A percentile compares a stretch with the other conserved stretches of the same genome.
Conservation (phyloP, 2,888 invertebrate species). For the Xestobium rufovillosum region DNA sequence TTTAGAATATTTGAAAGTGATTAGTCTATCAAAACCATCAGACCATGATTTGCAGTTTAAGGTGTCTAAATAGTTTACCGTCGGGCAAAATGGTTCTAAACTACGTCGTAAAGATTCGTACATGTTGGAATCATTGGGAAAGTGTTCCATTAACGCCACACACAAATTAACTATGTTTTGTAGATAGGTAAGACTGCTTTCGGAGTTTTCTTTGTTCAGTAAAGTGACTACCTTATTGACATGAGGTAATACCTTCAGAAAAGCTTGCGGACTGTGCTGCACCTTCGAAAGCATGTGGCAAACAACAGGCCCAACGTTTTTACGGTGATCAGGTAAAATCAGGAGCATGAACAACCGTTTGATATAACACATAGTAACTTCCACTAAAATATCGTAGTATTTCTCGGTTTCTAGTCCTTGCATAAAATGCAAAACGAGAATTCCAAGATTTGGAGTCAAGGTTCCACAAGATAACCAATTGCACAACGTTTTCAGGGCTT, state of each 20-base stretch:
- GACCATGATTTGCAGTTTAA: constrained; percentile 40
- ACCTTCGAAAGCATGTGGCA: constrained; percentile 56
- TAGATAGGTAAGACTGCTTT: constrained; percentile 42
- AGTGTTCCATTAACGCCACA: constrained; percentile 47
- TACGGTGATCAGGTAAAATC: constrained; percentile 48
- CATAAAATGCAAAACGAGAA: constrained; percentile 61
- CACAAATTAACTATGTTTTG: constrained; percentile 57
- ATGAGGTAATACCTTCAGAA: constrained; percentile 51
- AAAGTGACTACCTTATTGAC: constrained; percentile 47
- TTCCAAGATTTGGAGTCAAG: constrained; percentile 54
- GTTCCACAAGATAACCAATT: constrained; percentile 60
- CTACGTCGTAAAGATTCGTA: constrained; percentile 37
- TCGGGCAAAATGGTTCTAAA: constrained; percentile 34
- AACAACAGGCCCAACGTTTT: constrained; percentile 54
- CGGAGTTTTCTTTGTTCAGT: constrained; percentile 52
- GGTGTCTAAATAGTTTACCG: constrained; percentile 32
- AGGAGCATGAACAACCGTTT: constrained; percentile 52
- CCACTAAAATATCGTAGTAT: constrained; percentile 44
- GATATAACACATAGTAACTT: constrained; percentile 55
- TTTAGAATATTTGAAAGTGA: constrained; percentile 31
- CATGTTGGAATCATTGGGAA: constrained; percentile 36
- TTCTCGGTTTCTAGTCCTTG: constrained; percentile 49
- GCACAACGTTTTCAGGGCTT: constrained; percentile 58
- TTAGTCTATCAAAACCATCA: constrained; percentile 28
- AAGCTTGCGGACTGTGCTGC: constrained; percentile 53